Evolutionary conservation across 2,113 vertebrate species (phyloP).

Genomic region (Cavia aperea): DNA sequence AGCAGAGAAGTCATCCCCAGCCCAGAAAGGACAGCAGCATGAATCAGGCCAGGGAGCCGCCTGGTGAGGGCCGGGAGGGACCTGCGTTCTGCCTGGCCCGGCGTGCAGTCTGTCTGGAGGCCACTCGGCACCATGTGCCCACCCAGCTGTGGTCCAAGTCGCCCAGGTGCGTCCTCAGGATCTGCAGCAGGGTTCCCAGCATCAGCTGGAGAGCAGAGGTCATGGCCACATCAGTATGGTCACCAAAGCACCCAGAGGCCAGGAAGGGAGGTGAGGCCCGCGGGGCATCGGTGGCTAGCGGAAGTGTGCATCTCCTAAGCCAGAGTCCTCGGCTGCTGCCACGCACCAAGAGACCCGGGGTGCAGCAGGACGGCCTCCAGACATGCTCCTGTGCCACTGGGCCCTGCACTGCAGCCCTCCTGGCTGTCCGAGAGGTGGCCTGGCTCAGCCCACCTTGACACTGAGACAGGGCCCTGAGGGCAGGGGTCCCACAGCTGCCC

Average conservation of each 20-base stretch:
- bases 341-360: neutral
- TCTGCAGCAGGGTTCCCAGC: neutral
- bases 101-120: neutral
- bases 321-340: neutral
- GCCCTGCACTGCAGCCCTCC: accelerated
- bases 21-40: neutral
- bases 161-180: neutral
- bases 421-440: neutral
- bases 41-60: neutral
- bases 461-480: neutral
- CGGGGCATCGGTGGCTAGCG: too few relatives aligned
- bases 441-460: neutral
- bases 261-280: neutral
- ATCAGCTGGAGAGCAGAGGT: neutral
- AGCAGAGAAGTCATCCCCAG: neutral
- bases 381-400: neutral
- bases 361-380: neutral
- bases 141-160: neutral
- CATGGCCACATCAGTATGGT: too few relatives aligned
- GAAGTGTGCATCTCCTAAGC: neutral
- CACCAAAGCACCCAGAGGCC: too few relatives aligned
- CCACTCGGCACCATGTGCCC: accelerated
- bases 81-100: accelerated
- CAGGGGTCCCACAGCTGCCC: accelerated
- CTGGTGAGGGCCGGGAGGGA: accelerated